Evolutionary conservation across 1,140 invertebrate species (phyloP).

Genomic region (Zaprionus gabonicus): DNA sequence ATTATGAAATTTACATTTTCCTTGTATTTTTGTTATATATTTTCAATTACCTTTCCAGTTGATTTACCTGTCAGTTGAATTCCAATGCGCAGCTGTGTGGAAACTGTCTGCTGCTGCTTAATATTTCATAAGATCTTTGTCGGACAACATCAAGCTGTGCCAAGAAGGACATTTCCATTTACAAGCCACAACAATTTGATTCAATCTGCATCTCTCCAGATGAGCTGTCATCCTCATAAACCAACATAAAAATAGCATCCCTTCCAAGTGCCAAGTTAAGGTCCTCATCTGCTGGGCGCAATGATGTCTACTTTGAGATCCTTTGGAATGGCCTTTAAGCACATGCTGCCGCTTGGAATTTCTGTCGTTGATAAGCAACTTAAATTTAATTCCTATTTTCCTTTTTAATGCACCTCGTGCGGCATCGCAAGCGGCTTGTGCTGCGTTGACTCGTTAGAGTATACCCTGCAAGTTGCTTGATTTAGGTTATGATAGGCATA

Average conservation of each 20-base stretch:
- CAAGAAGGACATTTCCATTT: not conserved
- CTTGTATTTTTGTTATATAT: not conserved
- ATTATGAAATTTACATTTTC: too few species aligned
- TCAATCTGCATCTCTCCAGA: conserved; percentile 1
- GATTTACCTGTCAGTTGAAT: not conserved
- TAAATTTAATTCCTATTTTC: conserved; percentile 45
- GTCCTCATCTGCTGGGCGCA: not conserved
- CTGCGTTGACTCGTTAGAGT: not conserved
- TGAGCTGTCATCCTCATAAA: conserved; percentile 4
- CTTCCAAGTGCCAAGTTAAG: not conserved
- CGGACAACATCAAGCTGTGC: not conserved
- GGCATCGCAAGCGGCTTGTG: conserved; percentile 1
- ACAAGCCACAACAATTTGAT: conserved; percentile 9
- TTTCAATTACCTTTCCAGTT: not conserved
- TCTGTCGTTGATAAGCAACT: conserved; percentile 28
- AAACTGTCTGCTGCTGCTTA: not conserved
- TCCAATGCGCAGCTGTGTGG: not conserved
- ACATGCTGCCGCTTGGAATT: conserved; percentile 13
- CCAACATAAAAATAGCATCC: conserved; percentile 1
- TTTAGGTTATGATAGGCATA: not conserved
- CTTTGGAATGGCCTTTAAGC: conserved; percentile 31
- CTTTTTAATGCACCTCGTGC: conserved; percentile 19
- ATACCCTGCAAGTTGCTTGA: not conserved
- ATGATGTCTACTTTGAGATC: conserved; percentile 11
- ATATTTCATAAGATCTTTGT: not conserved